Evolutionary conservation across 2,797 vertebrate species (phyloP).

Genomic region (Centroberyx gerrardi): DNA sequence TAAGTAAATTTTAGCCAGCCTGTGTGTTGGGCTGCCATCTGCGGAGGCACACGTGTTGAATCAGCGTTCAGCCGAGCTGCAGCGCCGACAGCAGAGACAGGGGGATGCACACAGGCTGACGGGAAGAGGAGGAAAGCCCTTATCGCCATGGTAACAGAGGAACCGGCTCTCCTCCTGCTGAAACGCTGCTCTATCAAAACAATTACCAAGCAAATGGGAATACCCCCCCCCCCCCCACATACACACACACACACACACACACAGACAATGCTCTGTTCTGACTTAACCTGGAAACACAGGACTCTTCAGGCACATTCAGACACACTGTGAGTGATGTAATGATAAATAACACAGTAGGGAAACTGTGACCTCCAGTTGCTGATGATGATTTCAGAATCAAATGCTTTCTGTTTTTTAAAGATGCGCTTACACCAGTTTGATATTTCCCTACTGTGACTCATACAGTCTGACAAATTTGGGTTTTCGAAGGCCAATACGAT

Average conservation of each 20-base stretch:
- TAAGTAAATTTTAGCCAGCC: not conserved
- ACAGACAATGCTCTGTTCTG: not conserved
- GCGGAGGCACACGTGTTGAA: conserved; percentile 44
- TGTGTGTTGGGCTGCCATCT: conserved; percentile 44
- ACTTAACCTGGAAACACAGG: not conserved
- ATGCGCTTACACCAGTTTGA: no score
- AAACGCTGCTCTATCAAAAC: conserved; percentile 65
- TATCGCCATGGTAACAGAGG: conserved; percentile 86
- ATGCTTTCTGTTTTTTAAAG: no score
- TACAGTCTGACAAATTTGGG: no score
- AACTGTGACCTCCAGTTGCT: no score
- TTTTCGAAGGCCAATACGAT: no score
- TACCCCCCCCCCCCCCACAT: conserved; percentile 20
- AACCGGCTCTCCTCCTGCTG: conserved; percentile 62
- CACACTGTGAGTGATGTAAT: no score
- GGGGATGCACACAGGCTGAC: conserved; percentile 51
- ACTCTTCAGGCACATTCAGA: not conserved
- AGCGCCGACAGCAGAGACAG: conserved; percentile 51
- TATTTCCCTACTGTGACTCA: no score
- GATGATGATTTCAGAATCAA: no score
- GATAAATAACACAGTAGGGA: no score
- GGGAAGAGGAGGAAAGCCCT: conserved; percentile 81
- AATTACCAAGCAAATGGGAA: conserved; percentile 50
- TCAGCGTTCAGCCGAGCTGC: conserved; percentile 43
- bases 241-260: not conserved